Evolutionary conservation across 2,888 invertebrate genomes (phyloP).

Genomic region (Helleia helle): DNA sequence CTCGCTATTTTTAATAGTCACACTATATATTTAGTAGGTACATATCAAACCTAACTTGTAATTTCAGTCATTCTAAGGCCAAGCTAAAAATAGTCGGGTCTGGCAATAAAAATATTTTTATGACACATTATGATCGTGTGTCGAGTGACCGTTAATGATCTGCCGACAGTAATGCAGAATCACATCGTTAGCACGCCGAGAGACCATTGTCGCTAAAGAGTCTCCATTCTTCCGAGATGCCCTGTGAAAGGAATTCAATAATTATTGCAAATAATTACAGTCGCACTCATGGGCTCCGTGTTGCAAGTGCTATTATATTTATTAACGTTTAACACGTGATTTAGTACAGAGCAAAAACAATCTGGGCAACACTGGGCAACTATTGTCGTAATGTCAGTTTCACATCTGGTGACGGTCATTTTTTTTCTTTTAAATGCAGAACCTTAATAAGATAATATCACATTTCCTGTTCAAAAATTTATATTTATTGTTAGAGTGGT

Average conservation of each 20-base stretch:
- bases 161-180: conserved; percentile 34
- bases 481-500: too few species aligned
- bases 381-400: too few species aligned
- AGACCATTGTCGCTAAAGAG: conserved; percentile 39
- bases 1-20: too few species aligned
- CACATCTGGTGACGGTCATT: too few species aligned
- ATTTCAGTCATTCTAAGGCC: neutral
- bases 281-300: neutral
- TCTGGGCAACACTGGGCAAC: too few species aligned
- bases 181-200: conserved; percentile 49
- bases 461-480: too few species aligned
- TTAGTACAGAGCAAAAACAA: too few species aligned
- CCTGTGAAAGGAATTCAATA: conserved; percentile 14
- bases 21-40: too few species aligned
- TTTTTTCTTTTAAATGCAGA: too few species aligned
- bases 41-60: too few species aligned
- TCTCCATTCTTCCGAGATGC: conserved; percentile 33
- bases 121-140: conserved; percentile 21
- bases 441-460: too few species aligned
- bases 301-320: neutral
- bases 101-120: conserved; percentile 19
- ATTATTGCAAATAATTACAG: conserved; percentile 4
- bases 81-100: neutral
- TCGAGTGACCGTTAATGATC: conserved; percentile 60
- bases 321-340: neutral